Percentiles rank a stretch among this genome's conserved stretches.
Evolutionary conservation across 2,888 invertebrate genomes (phyloP).

Genomic region (Hecatera dysodea): DNA sequence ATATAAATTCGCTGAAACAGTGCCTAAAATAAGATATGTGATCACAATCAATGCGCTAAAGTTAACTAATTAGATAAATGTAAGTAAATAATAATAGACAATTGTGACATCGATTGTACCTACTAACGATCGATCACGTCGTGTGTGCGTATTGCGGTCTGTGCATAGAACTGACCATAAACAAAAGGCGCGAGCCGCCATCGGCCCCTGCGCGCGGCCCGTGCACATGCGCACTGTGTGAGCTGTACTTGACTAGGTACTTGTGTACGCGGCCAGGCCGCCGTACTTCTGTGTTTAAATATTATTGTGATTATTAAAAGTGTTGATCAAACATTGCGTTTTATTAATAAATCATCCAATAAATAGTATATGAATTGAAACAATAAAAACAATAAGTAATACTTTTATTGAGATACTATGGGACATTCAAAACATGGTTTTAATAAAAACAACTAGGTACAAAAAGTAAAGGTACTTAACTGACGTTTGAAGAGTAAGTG

Average conservation of each 20-base stretch:
- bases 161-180: slow-evolving; percentile 5
- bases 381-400: slow-evolving; percentile 18
- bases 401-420: slow-evolving; percentile 43
- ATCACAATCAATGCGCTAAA: slow-evolving; percentile 52
- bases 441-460: no score
- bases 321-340: slow-evolving; percentile 71
- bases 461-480: no score
- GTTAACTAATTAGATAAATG: slow-evolving; percentile 45
- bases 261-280: slow-evolving; percentile 43
- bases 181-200: neutral
- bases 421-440: slow-evolving; percentile 1
- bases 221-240: no score
- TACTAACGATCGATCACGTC: no score
- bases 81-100: slow-evolving; percentile 26
- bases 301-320: slow-evolving; percentile 75
- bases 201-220: no score
- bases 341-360: slow-evolving; percentile 34
- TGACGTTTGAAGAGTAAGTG: no score
- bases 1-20: slow-evolving; percentile 46
- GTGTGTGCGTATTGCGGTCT: no score
- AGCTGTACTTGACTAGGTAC: no score
- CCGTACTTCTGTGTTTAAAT: slow-evolving; percentile 40
- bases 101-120: slow-evolving; percentile 27
- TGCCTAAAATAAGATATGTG: slow-evolving; percentile 61
- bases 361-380: slow-evolving; percentile 19